These are phyloP conservation scores for Branchinecta lindahli DNA, from an alignment of 1,140 invertebrate genomes.

Conservation along the genomic window DNA sequence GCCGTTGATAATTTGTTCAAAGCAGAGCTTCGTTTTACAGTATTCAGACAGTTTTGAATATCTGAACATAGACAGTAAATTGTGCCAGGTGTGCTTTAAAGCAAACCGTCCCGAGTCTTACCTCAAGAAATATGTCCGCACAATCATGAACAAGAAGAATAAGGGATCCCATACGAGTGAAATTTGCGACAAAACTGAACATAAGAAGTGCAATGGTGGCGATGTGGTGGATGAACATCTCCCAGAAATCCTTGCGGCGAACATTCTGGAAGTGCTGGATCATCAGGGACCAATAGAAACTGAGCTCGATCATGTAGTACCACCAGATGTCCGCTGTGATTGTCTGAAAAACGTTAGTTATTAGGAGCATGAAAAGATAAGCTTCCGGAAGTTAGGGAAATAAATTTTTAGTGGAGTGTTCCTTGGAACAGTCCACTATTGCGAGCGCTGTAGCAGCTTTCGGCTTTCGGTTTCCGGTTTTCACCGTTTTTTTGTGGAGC, in stretches of 20 bases:
- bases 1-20: background rate
- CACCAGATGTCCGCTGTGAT: constrained; percentile 42
- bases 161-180: constrained; percentile 76
- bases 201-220: constrained; percentile 74
- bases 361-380: constrained; percentile 33
- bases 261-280: constrained; percentile 86
- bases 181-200: constrained; percentile 87
- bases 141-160: constrained; percentile 84
- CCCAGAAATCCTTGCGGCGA: constrained; percentile 87
- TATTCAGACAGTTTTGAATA: constrained; percentile 14
- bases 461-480: no score
- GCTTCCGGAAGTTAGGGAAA: no score
- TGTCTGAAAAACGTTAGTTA: constrained; percentile 22
- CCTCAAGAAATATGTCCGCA: constrained; percentile 87
- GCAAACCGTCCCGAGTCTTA: constrained; percentile 30
- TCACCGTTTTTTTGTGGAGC: no score
- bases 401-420: no score
- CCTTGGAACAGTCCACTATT: no score
- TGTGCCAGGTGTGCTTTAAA: background rate
- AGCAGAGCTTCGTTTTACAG: background rate
- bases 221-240: constrained; percentile 95
- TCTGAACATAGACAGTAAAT: constrained; percentile 13
- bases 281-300: constrained; percentile 88
- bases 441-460: no score
- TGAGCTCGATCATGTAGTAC: constrained; percentile 31